Evolutionary conservation across 2,797 vertebrate genomes (phyloP).

Genomic region (Bradypodion ventrale): DNA sequence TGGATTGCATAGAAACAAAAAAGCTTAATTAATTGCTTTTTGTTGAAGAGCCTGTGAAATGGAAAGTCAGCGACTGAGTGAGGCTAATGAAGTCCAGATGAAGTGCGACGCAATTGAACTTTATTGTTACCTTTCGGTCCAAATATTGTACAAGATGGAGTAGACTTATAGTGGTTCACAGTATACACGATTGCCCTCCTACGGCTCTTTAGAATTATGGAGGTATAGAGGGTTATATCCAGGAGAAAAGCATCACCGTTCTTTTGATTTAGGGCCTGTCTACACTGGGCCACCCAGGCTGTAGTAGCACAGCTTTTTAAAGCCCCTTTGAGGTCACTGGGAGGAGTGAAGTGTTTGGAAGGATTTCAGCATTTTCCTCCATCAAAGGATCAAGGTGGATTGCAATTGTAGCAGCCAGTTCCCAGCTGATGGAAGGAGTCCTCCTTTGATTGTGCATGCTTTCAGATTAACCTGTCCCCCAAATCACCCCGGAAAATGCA

Average conservation of each 20-base stretch:
- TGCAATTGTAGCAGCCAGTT: no score
- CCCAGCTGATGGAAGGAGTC: no score
- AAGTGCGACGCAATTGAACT: not conserved
- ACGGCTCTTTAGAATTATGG: not conserved
- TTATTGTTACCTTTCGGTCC: not conserved
- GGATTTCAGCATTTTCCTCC: no score
- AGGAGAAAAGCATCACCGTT: not conserved
- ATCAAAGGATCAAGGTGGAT: no score
- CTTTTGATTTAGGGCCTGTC: no score
- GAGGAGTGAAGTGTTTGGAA: no score
- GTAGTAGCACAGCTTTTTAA: no score
- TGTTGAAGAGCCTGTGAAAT: slow-evolving; percentile 35
- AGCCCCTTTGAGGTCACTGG: no score
- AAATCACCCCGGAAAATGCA: no score
- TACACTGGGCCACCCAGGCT: no score
- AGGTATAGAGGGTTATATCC: not conserved
- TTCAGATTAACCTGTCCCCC: no score
- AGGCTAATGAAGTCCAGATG: slow-evolving; percentile 24
- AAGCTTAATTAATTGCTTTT: slow-evolving; percentile 30
- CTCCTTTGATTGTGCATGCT: no score
- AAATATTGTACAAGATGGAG: not conserved
- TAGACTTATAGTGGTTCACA: not conserved
- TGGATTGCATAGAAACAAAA: slow-evolving; percentile 9
- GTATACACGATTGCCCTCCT: not conserved
- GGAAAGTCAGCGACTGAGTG: not conserved